A percentile compares a stretch with the other conserved stretches of the same genome.
These are phyloP conservation scores for Epinephelus awoara DNA, from an alignment of 2,797 vertebrate species.

Conservation along the genomic window DNA sequence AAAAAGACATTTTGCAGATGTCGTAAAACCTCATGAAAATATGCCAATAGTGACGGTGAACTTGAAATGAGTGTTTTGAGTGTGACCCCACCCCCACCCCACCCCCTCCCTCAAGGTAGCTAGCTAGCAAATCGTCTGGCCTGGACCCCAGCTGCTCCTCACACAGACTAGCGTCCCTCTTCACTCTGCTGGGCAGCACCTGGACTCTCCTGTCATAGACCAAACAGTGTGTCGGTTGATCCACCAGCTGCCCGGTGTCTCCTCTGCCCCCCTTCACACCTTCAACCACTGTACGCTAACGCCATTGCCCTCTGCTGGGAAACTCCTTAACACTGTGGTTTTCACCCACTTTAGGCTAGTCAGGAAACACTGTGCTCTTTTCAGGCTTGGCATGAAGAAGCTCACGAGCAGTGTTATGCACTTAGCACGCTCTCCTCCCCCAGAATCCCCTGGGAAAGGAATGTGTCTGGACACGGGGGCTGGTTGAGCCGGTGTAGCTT, in stretches of 20 bases:
- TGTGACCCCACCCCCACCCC: constrained; percentile 35
- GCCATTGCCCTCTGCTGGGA: constrained; percentile 47
- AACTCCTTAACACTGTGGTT: constrained; percentile 62
- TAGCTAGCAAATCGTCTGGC: constrained; percentile 54
- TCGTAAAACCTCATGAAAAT: constrained; percentile 70
- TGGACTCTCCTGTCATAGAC: constrained; percentile 55
- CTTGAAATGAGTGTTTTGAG: constrained; percentile 73
- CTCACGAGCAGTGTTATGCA: constrained; percentile 51
- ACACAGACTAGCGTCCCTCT: constrained; percentile 41
- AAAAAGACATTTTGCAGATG: constrained; percentile 58
- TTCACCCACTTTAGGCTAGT: constrained; percentile 51
- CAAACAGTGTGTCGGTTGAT: constrained; percentile 56
- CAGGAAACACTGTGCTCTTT: constrained; percentile 67
- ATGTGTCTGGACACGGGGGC: constrained; percentile 65
- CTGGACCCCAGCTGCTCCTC: constrained; percentile 57
- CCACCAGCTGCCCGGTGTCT: constrained; percentile 40
- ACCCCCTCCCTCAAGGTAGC: constrained; percentile 45
- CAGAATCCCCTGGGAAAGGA: constrained; percentile 61
- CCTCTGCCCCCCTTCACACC: constrained; percentile 26
- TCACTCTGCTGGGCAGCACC: constrained; percentile 47
- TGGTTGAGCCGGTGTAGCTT: constrained; percentile 39
- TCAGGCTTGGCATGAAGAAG: constrained; percentile 57
- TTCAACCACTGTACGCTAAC: constrained; percentile 15
- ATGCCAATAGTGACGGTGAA: constrained; percentile 73
- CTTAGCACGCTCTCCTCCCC: constrained; percentile 44